These are phyloP conservation scores for Takifugu flavidus DNA, from an alignment of 2,113 vertebrate genomes.

Conservation along the genomic window DNA sequence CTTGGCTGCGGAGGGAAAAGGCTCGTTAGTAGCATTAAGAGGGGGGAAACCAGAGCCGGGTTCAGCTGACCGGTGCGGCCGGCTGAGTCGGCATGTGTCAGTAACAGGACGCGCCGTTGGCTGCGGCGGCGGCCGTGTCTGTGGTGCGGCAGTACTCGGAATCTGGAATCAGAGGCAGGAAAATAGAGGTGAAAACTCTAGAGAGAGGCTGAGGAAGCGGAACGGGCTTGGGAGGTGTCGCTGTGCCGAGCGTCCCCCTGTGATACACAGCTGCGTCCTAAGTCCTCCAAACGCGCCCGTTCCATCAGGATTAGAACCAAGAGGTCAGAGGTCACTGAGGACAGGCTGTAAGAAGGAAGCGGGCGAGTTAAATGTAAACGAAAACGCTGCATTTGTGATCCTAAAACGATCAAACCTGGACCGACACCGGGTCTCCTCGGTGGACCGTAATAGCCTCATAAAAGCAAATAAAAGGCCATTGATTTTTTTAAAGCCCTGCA, in stretches of 20 bases:
- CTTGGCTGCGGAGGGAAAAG: conserved; percentile 63
- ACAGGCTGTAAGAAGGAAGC: not conserved
- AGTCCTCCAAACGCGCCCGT: conserved; percentile 33
- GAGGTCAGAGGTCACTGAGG: conserved; percentile 17
- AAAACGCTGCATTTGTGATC: no score
- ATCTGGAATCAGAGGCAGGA: conserved; percentile 37
- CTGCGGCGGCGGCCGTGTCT: not conserved
- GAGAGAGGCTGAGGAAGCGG: conserved; percentile 19
- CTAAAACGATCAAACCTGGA: no score
- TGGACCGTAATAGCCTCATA: no score
- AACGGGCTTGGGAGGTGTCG: conserved; percentile 28
- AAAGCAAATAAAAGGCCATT: no score
- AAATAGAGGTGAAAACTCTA: conserved; percentile 53
- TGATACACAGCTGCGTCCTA: conserved; percentile 48
- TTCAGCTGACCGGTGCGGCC: conserved; percentile 63
- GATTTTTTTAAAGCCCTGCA: conserved; percentile 20
- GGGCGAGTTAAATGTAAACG: no score
- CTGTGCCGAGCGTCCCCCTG: conserved; percentile 32
- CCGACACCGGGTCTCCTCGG: no score
- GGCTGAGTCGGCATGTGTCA: conserved; percentile 62
- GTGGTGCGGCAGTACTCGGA: conserved; percentile 41
- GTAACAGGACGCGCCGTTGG: conserved; percentile 52
- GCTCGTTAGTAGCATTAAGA: conserved; percentile 75
- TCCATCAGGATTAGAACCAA: conserved; percentile 23
- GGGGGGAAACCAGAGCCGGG: conserved; percentile 68